Base-by-base conservation (phyloP, 2,888 invertebrate species). In the Elegia similella region DNA sequence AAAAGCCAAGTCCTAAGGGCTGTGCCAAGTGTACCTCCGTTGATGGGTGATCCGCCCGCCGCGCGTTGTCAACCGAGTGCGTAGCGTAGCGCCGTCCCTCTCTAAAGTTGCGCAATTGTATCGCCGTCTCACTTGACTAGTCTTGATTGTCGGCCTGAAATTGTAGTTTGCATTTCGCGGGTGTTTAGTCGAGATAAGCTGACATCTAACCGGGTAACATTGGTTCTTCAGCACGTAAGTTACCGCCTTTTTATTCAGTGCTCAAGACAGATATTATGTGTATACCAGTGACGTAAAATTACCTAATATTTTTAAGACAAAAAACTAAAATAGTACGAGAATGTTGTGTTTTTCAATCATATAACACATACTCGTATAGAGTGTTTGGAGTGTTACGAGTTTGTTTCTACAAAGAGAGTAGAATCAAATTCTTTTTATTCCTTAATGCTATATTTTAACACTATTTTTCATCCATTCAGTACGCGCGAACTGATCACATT, bases 221-320 rank as follows among this genome's bases (percentile, higher is more conserved):
- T 76, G 62, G 67, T 65, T 70, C 82, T 73, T 56, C 81, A 76
- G 73, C 82, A 87, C 81, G 88, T 88, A 88, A 88, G 86, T 86
- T 78, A 69, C 58, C 59, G 59, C 42, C 57, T 61, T 61, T 54
- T 61, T 67, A 57, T 61, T 50, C 47, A 54, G 56, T 56, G 54
- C 42, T 46, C 42, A 34, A 43, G 54, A 60, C 58, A 44, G 57
- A 63, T 66, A 65, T 64, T 66, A 62, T 65, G 65, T 65, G 47
- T 32, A 38, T 53, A 52, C 52, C 38, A 60, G 60, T 61, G 56
- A 57, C 30, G 5, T 38, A 38, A 38, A 8, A 38, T 8, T 23
- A 23, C 23, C 23, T 23, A 2, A 23, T 23, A 23, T 3, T 23
- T 23, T 23, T 12, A 2, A 34, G n/a, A 38, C 2, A 38, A 12